Base-by-base conservation (phyloP, 2,113 vertebrate species). In the Anoura caudifer region DNA sequence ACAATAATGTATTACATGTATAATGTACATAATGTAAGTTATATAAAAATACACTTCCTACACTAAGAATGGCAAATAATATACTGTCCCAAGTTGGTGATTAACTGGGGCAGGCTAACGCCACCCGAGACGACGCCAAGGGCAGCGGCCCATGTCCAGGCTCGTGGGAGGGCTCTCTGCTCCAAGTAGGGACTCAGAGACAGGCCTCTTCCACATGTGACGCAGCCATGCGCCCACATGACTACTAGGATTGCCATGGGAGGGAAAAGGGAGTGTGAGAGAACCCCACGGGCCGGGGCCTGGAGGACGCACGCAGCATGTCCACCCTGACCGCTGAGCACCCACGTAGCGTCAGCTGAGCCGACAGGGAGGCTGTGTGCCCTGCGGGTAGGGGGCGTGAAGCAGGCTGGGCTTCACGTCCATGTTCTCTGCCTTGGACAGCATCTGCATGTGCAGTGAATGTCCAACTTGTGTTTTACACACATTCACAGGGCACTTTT, bases 11-110 rank as follows among this genome's bases (percentile, higher is more conserved):
- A 4, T 56, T 88, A 20, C 61, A 52, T 28, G 50, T 67, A 16
- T 72, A 61, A 38, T n/a, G 33, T 20, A 69, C 45, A 54, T 70
- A 45, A 52, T 26, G 11, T 52, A 73, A 93, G 31, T 24, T 28
- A 10, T 17, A 47, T 17, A 63, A 76, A 70, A 63, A 24, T 28
- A 43, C 5, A 50, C 59, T 83, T 83, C 43, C 52, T 20, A 85
- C 11, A 12, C 45, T 81, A 90, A 79, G 4, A 79, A 43, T 20
- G 90, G 61, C 61, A 90, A 92, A 94, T 33, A 82, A 54, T 16
- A 70, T 38, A 36, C 43, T 85, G 31, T 72, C 72, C 67, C 43
- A 56, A 90, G 87, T 76, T 4, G 38, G 26, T 63, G 45, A 59
- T 26, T 56, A 38, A 61, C 14, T 16, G 19, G 28, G 20, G 16